Base-by-base conservation (phyloP, 1,140 invertebrate genomes). In the Drosophila teissieri region DNA sequence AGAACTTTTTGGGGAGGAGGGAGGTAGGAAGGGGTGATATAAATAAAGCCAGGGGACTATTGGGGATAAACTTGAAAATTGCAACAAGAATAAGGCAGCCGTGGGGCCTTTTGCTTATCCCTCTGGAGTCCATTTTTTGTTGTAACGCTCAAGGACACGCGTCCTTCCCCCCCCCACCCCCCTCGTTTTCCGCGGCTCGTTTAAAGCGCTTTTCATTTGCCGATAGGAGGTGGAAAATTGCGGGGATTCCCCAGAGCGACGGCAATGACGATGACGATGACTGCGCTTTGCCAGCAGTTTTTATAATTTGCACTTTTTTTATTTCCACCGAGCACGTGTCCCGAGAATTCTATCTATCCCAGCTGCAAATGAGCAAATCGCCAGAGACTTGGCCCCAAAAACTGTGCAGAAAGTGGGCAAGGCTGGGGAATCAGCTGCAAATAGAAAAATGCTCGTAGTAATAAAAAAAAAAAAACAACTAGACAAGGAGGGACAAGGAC, bases 261-360 rank as follows among this genome's bases (percentile, higher is more conserved):
- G 67, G 55, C 58, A 40, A 45, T 45, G 42, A 45, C 42, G 78
- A 73, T 81, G 82, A 85, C 82, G 69, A 63, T 73, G 80, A 78
- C 72, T 69, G 85, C 76, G 84, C 85, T 88, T 88, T 88, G 83
- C 80, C 85, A 88, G 76, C 85, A 90, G 61, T 88, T 84, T 79
- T 88, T 88, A 88, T 89, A 89, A 88, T 88, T 88, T 88, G 78
- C 82, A 86, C 78, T 80, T 69, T 62, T 62, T 56, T 56, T 45
- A 52, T 56, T 39, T 62, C 49, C 37, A 49, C 60, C 63, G 70
- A 39, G 73, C 73, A 75, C 73, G 73, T 75, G 73, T 75, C 72
- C 73, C 42, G 73, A 53, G 70, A 17, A 48, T 57, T 55, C 55
- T 60, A 39, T 39, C 54, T 56, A 51, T 76, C 83, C 74, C 56